These are phyloP conservation scores for Epistrophe grossulariae DNA, from an alignment of 2,888 invertebrate genomes.

Conservation along the genomic window DNA sequence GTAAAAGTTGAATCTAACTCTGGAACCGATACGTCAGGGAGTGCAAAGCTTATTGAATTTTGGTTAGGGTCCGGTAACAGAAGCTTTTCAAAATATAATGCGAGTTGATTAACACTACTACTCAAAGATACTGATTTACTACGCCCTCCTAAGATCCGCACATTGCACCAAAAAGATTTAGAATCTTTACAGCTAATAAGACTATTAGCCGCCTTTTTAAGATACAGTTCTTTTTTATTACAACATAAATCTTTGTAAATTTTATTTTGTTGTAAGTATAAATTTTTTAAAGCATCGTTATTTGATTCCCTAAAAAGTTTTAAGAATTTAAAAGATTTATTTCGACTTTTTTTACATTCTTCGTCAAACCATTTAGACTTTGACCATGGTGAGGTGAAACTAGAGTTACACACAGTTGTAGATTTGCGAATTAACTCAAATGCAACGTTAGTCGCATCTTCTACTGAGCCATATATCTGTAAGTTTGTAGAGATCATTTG, in stretches of 20 bases:
- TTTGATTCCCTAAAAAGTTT: constrained; percentile 22
- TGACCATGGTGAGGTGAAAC: neutral
- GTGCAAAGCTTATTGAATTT: neutral
- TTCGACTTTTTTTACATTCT: neutral
- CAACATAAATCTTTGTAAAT: neutral
- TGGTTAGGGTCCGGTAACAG: neutral
- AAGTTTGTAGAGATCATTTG: too few species aligned
- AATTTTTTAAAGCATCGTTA: neutral
- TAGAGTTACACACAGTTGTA: neutral
- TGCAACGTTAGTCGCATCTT: too few species aligned
- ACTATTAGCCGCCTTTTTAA: neutral
- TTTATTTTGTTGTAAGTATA: constrained; percentile 3
- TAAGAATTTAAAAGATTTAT: constrained; percentile 16
- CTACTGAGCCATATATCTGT: too few species aligned
- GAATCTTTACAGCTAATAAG: neutral
- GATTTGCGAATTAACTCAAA: neutral
- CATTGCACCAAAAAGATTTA: neutral
- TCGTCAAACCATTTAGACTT: constrained; percentile 23
- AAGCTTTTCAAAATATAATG: neutral
- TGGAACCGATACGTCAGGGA: neutral
- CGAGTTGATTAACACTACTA: neutral
- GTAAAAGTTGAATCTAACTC: neutral
- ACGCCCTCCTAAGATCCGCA: neutral
- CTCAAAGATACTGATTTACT: neutral
- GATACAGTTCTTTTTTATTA: neutral